phyloP scores from a whole-genome alignment of 2,797 vertebrate species.

The Masticophis lateralis region DNA sequence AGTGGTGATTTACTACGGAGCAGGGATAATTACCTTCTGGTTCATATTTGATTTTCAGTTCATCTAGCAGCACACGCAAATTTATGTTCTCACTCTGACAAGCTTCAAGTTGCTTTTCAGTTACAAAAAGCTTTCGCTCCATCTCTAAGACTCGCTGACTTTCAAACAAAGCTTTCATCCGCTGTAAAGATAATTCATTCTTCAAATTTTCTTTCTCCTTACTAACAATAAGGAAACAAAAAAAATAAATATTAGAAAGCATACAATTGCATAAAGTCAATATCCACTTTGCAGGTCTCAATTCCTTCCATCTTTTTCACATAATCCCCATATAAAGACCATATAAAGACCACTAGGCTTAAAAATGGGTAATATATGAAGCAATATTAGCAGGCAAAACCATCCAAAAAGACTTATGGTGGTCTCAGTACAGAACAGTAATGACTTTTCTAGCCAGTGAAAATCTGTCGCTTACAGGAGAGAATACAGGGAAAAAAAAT shows the following conservation, averaged over 20 bases:
- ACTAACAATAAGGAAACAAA: constrained; percentile 62
- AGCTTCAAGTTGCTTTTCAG: constrained; percentile 82
- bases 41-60: constrained; percentile 89
- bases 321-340: neutral
- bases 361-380: neutral
- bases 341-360: neutral
- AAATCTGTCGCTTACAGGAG: neutral
- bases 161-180: constrained; percentile 92
- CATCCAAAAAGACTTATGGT: neutral
- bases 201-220: constrained; percentile 83
- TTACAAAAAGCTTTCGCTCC: constrained; percentile 89
- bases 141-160: constrained; percentile 90
- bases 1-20: neutral
- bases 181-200: constrained; percentile 88
- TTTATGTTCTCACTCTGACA: constrained; percentile 88
- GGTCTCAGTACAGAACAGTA: neutral
- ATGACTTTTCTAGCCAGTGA: neutral
- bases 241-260: neutral
- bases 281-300: neutral
- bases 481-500: fast-evolving
- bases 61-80: constrained; percentile 84
- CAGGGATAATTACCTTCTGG: constrained; percentile 78
- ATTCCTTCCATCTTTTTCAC: neutral
- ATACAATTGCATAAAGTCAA: neutral
- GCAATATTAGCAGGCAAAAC: neutral